phyloP scores from a whole-genome alignment of 2,113 vertebrate species.

The Elaphurus davidianus region DNA sequence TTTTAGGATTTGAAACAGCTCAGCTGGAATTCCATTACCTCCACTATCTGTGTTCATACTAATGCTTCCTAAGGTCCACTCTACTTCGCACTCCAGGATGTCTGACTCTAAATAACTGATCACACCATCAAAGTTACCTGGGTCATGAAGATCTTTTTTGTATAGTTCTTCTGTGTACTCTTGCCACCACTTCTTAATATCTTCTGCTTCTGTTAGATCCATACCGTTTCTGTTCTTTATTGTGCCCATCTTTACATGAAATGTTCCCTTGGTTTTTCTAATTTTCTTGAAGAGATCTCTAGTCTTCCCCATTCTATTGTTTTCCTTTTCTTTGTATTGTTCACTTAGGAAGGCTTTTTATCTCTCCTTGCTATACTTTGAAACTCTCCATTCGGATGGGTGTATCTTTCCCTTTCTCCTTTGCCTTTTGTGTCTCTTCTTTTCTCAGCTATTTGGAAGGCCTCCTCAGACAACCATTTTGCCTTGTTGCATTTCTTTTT shows the following conservation, averaged over 20 bases:
- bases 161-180: not conserved
- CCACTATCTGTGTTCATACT: not conserved
- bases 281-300: not conserved
- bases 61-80: not conserved
- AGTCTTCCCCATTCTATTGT: not conserved
- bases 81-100: not conserved
- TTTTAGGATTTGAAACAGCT: not conserved
- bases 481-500: not conserved
- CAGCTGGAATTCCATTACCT: not conserved
- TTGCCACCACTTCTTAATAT: not conserved
- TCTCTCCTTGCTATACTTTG: not conserved
- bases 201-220: not conserved
- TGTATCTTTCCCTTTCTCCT: not conserved
- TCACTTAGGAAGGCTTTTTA: not conserved
- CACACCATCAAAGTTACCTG: not conserved
- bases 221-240: not conserved
- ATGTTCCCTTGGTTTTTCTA: not conserved
- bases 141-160: not conserved
- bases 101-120: not conserved
- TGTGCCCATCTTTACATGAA: not conserved
- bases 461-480: not conserved
- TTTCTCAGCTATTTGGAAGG: not conserved
- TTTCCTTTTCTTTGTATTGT: not conserved
- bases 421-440: not conserved
- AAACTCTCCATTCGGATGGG: fast-evolving